Evolutionary conservation across 2,888 invertebrate genomes (phyloP).

Genomic region (Odiellus spinosus): DNA sequence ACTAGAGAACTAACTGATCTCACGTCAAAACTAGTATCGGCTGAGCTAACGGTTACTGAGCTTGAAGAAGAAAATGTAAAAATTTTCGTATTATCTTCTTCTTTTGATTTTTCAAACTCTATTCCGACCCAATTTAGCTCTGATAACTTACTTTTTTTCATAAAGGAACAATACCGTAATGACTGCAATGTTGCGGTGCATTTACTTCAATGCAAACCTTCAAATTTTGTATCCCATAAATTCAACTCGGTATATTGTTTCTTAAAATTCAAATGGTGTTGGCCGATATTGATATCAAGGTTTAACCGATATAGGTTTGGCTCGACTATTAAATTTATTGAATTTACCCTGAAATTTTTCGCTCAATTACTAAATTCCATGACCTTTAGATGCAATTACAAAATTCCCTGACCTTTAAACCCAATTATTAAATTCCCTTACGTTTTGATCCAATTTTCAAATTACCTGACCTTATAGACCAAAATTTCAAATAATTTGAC

Average conservation of each 20-base stretch:
- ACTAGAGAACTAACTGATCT: conserved; percentile 73
- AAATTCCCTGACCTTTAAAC: too few relatives aligned
- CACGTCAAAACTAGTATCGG: conserved; percentile 32
- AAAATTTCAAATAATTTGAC: too few relatives aligned
- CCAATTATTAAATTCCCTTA: too few relatives aligned
- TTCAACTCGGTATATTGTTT: conserved; percentile 58
- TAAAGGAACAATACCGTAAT: conserved; percentile 75
- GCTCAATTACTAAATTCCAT: too few relatives aligned
- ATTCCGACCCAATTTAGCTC: conserved; percentile 27
- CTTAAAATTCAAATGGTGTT: neutral
- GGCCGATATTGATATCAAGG: too few relatives aligned
- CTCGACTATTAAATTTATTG: too few relatives aligned
- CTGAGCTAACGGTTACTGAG: conserved; percentile 29
- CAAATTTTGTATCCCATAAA: conserved; percentile 81
- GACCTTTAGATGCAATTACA: too few relatives aligned
- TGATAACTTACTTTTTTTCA: neutral
- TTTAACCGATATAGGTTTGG: too few relatives aligned
- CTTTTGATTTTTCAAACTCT: conserved; percentile 34
- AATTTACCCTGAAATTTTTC: too few relatives aligned
- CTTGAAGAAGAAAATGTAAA: conserved; percentile 34
- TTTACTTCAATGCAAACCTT: conserved; percentile 83
- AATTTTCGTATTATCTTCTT: conserved; percentile 46
- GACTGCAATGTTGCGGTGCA: conserved; percentile 88
- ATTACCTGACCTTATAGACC: too few relatives aligned
- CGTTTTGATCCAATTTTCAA: too few relatives aligned